Base-by-base conservation (phyloP, 2,888 invertebrate genomes). In the Macrophya annulata region DNA sequence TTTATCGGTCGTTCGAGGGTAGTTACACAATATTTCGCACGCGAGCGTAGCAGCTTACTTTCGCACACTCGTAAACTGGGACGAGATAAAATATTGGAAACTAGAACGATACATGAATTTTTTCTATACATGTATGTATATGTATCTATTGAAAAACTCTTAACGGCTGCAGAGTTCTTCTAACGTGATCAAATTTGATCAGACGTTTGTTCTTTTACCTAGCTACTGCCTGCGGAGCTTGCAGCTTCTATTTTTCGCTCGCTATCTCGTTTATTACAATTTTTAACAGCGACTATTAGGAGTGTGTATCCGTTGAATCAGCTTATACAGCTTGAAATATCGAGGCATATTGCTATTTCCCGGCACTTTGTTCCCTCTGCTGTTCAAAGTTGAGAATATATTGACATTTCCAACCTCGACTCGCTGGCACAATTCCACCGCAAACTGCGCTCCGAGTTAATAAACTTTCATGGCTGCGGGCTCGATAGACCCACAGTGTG, bases 11-110 rank as follows among this genome's bases (percentile, higher is more conserved):
- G 59, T 81, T 81, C 43, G 81, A 81, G 59, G 59, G 81, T 81
- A 40, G 81, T 81, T 81, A 81, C 59, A 62, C 62, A 62, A 81
- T 81, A 81, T 81, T 81, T 81, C 25, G 40, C 81, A 81, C 81
- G 81, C 81, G 43, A 62, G 59, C 81, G n/a, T 25, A 40, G 68
- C 68, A 40, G 68, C 68, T 37, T 8, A 81, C 81, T 81, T 59
- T 51, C 21, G 62, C 59, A 62, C 40, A 81, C 48, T n/a, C 21
- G 4, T 43, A 21, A 62, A 81, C 31, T 62, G 59, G 62, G 81
- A 77, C 77, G 77, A 77, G 77, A 77, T 37, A 77, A 31, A 77
- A 77, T 77, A 37, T 25, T 17, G 31, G 31, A 4, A 17, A 45
- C 72, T 15, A 45, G 10, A 25, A 43, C 72, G 62, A n/a, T 55